Evolutionary conservation across 2,888 invertebrate genomes (phyloP), one percentile per base, ranked within the genome.

Genomic region (Rhagonycha lutea): DNA sequence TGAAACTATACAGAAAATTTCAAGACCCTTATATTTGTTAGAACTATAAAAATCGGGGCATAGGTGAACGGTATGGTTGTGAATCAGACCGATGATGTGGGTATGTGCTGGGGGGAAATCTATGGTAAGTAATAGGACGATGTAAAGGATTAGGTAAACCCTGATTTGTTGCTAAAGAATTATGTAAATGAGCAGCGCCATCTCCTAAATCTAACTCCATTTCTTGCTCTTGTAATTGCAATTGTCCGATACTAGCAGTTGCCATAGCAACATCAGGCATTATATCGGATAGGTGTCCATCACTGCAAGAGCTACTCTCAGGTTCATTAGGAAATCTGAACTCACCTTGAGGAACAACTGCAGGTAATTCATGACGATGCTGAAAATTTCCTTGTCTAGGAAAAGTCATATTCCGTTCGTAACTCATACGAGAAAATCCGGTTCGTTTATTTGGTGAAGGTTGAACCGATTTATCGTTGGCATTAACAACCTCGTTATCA

Each of bases 191-290:
- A 73, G 93, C 92, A 23, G 94, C 92, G 3, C 95, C 95, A 84
- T 97, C 96, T 0, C 97, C 97, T 80, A 97, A 90, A 88, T 96
- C 96, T 82, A 96, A 88, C 86, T 96, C 95, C 85, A 96, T 89
- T 82, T 92, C 92, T 81, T 89, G 90, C 79, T 90, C 90, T 77
- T 89, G 89, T 80, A 92, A 88, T 87, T 93, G 93, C 84, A 93
- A 90, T 86, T 91, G 94, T 7, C 89, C 93, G 84, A 90, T 91
- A 79, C 91, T 94, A 79, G 92, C 94, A 74, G 93, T 96, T 83
- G 96, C 96, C 96, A 96, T 96, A 14, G 96, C 96, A 82, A 97
- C 96, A 88, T 97, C 97, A 0, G 97, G 97, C 92, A 97, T 96
- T 83, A 94, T 93, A 79, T 95, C 95, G 23, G 94, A 92, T 78